Evolutionary conservation across 2,888 invertebrate species (phyloP), one percentile per base, ranked within the genome.

Genomic region (Reticulitermes lucifugus): DNA sequence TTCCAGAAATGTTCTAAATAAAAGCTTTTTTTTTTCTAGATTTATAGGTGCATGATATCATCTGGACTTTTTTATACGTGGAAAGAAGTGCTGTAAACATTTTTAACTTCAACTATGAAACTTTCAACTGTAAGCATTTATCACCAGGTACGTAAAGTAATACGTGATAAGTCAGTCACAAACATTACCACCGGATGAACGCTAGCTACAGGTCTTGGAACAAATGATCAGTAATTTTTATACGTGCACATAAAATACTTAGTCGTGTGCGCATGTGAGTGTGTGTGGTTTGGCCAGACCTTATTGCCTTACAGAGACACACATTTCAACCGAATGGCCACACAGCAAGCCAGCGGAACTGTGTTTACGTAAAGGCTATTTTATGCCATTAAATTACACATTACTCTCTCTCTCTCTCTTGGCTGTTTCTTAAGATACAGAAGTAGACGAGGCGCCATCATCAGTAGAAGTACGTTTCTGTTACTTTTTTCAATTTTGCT

Each of bases 91-190:
- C 41, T 81, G 81, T 81, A 81, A 81, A 81, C 81, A 81, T 81
- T 81, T 81, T 81, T 43, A 81, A 81, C 81, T 70, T 81, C n/a
- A 70, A 81, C 81, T 81, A 81, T 65, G 70, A 70, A 81, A 81
- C 65, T 81, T 81, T 81, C 81, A 65, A 21, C 70, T 70, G 21
- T 81, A 41, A 70, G 70, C 51, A 70, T 81, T 70, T 81, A 70
- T 81, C 81, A 81, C 43, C n/a, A 60, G 65, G 46, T 46, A 41
- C 46, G 25, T 25, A 80, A 29, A 29, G 29, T 80, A 59, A 80
- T 22, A 60, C 7, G 14, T 43, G 65, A 43, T 81, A 65, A 81
- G 35, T 2, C 29, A 59, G 51, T 51, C 7, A 51, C 2, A 2
- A 18, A 5, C 14, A 18, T 55, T 55, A 55, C 9, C 9, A 55